Evolutionary conservation across 2,113 vertebrate genomes (phyloP), one percentile per base, ranked within the genome.

Genomic region (Paramisgurnus dabryanus): DNA sequence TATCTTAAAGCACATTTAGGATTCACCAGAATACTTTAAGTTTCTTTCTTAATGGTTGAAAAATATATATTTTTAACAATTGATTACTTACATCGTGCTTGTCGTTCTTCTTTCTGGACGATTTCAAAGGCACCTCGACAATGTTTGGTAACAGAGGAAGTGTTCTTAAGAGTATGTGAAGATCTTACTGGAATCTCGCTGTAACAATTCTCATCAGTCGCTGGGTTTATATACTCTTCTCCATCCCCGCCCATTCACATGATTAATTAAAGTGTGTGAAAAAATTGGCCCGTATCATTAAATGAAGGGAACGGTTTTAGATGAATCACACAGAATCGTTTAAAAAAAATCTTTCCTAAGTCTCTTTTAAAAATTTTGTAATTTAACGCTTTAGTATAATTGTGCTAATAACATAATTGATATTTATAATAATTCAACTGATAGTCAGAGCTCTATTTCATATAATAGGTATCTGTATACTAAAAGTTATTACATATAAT

Each of bases 211-310:
- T 75, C 41, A 2, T 1, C 22, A 47, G 6, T 4, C 15, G 4
- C 12, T 13, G 0, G 18, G 41, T 75, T 49, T 75, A 49, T 75
- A 75, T 39, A 7, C 43, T 17, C 72, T 34, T 63, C 50, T 72
- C 17, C 58, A 75, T 49, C 63, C 58, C 58, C 58, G 8, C 72
- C 73, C 72, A 47, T 75, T 41, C 71, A 63, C 72, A 63, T 74
- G 39, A 73, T 41, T 63, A 22, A 11, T 10, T 11, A 2, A n/a
- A 11, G 57, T 47, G 2, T 39, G 22, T 22, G 22, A 9, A 6
- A 55, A 5, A 57, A 18, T 57, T 70, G 10, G 7, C 9, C 5
- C 18, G n/a, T 7, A 17, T n/a, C 4, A 12, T 76, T 45, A 6
- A 53, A 58, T 27, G 34, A 27, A 73, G 70, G 70, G 34, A 55